Evolutionary conservation across 2,888 invertebrate genomes (phyloP).

Genomic region (Tenthredo livida): DNA sequence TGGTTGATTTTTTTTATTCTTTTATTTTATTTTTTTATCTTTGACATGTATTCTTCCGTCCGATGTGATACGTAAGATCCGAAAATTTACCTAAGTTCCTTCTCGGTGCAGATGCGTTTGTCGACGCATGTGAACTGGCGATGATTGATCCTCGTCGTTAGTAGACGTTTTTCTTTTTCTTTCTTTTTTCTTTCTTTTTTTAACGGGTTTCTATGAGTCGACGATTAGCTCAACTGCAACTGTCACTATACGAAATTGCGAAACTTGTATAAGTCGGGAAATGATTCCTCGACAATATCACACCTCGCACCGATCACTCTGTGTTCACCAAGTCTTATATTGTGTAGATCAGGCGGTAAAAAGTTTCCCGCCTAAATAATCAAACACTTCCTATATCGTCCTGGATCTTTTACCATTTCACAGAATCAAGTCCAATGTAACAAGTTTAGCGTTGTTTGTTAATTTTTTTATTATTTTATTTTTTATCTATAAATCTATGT

Average conservation of each 20-base stretch:
- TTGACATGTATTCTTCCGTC: not conserved
- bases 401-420: too few species aligned
- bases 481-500: too few species aligned
- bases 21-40: not conserved
- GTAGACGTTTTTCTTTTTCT: not conserved
- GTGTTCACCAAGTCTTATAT: not conserved
- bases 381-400: not conserved
- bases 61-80: too few species aligned
- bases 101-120: conserved; percentile 35
- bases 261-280: not conserved
- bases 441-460: too few species aligned
- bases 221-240: not conserved
- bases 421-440: too few species aligned
- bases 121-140: conserved; percentile 47
- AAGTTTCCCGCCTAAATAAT: conserved; percentile 5
- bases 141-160: conserved; percentile 19
- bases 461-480: too few species aligned
- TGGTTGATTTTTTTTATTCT: not conserved
- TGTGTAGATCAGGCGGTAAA: not conserved
- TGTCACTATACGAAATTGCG: not conserved
- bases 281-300: not conserved
- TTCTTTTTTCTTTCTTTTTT: not conserved
- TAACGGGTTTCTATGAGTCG: not conserved
- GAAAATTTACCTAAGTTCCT: conserved; percentile 50
- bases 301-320: not conserved